Conservation (phyloP, 2,113 vertebrate genomes). For the Perccottus glenii region DNA sequence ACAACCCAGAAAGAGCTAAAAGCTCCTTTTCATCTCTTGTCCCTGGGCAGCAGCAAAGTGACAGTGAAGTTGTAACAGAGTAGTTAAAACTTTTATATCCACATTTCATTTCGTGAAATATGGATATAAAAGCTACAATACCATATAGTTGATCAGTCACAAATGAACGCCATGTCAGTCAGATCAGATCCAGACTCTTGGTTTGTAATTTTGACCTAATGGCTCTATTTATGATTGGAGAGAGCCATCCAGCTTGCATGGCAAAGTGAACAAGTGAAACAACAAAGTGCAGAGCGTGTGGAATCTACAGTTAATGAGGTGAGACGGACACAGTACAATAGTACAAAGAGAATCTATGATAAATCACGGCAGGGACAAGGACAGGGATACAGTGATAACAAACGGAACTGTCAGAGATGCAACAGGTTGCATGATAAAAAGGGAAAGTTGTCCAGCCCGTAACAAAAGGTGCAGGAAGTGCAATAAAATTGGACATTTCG, state of each 20-base stretch:
- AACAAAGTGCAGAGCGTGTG: not conserved
- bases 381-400: not conserved
- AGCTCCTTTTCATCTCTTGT: too few relatives aligned
- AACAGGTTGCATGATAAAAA: not conserved
- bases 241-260: not conserved
- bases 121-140: too few relatives aligned
- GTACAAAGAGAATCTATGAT: not conserved
- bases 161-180: too few relatives aligned
- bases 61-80: too few relatives aligned
- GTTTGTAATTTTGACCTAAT: too few relatives aligned
- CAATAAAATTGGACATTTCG: not conserved
- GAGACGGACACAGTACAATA: not conserved
- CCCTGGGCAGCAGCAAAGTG: too few relatives aligned
- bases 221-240: too few relatives aligned
- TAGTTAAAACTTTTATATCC: too few relatives aligned
- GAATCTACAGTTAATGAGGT: not conserved
- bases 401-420: not conserved
- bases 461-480: slow-evolving; percentile 1
- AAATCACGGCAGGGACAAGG: not conserved
- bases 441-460: not conserved
- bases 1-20: too few relatives aligned
- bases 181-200: too few relatives aligned
- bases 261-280: slow-evolving; percentile 2
- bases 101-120: too few relatives aligned
- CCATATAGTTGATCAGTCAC: too few relatives aligned